Conservation (phyloP, 1,140 invertebrate species). For the Marisa cornuarietis region DNA sequence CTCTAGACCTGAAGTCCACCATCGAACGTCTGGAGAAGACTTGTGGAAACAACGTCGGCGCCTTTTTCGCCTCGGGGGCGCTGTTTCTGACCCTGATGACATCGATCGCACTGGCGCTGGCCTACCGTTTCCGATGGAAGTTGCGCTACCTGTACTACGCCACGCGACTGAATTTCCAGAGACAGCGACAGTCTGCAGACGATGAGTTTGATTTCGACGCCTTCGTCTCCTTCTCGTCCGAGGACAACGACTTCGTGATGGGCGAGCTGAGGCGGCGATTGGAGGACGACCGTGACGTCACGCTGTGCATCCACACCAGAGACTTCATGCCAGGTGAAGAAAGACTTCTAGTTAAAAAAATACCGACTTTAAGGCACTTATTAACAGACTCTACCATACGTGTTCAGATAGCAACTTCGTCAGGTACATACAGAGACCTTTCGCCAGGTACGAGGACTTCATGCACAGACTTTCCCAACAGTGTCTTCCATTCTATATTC, state of each 20-base stretch:
- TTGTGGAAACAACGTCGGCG: constrained; percentile 20
- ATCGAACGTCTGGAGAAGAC: constrained; percentile 20
- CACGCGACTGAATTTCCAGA: constrained; percentile 26
- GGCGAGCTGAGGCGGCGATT: constrained; percentile 26
- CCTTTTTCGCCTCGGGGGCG: constrained; percentile 19
- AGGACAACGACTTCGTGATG: too few species aligned
- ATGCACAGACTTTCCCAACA: too few species aligned
- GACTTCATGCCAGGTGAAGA: constrained; percentile 43
- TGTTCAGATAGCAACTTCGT: too few species aligned
- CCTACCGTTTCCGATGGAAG: constrained; percentile 43
- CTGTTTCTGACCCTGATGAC: constrained; percentile 10
- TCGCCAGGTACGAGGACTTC: too few species aligned
- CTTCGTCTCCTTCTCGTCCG: too few species aligned
- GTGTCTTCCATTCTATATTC: too few species aligned
- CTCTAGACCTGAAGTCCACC: constrained; percentile 7
- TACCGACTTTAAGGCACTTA: too few species aligned
- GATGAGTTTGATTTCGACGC: too few species aligned
- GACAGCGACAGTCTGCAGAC: too few species aligned
- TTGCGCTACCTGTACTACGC: constrained; percentile 46
- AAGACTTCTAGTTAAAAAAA: too few species aligned
- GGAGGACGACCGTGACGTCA: constrained; percentile 30
- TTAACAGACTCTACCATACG: too few species aligned
- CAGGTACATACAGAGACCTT: too few species aligned
- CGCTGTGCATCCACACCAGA: constrained; percentile 44
- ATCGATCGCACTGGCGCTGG: constrained; percentile 21